A percentile compares a stretch with the other conserved stretches of the same genome.
phyloP scores from a whole-genome alignment of 1,140 invertebrate genomes.

The Sarcophaga peregrina region DNA sequence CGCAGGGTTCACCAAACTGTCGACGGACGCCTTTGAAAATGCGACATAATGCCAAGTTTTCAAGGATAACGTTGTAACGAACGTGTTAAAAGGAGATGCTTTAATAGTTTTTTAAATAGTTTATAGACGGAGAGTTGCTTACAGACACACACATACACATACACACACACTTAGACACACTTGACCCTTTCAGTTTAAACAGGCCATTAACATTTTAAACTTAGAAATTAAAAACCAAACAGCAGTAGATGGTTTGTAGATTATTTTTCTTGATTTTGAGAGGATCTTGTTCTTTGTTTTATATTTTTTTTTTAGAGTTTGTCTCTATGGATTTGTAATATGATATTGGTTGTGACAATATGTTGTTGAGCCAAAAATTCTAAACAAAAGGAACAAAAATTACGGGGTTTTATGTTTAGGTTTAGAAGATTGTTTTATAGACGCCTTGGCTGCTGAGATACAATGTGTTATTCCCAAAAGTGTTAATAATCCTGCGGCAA shows the following conservation, averaged over 20 bases:
- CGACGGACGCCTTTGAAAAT: slow-evolving; percentile 50
- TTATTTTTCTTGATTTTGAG: neutral
- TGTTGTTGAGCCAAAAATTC: neutral
- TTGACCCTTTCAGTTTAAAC: neutral
- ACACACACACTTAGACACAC: neutral
- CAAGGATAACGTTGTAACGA: neutral
- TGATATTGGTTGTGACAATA: slow-evolving; percentile 3
- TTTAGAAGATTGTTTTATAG: neutral
- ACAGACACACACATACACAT: neutral
- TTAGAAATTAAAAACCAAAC: no score
- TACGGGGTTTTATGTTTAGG: neutral
- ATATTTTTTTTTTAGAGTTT: neutral
- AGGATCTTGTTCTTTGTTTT: neutral
- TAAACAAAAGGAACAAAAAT: neutral
- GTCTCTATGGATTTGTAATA: slow-evolving; percentile 1
- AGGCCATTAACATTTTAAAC: slow-evolving; percentile 17
- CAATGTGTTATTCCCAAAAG: slow-evolving; percentile 16
- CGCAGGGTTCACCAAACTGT: slow-evolving; percentile 59
- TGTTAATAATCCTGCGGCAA: slow-evolving; percentile 40
- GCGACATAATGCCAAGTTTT: slow-evolving; percentile 40
- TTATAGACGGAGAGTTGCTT: no score
- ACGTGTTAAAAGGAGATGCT: no score
- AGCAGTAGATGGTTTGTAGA: no score
- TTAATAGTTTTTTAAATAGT: neutral
- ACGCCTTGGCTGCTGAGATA: neutral